Evolutionary conservation across 1,140 invertebrate species (phyloP).

Genomic region (Alviniconcha marisindica): DNA sequence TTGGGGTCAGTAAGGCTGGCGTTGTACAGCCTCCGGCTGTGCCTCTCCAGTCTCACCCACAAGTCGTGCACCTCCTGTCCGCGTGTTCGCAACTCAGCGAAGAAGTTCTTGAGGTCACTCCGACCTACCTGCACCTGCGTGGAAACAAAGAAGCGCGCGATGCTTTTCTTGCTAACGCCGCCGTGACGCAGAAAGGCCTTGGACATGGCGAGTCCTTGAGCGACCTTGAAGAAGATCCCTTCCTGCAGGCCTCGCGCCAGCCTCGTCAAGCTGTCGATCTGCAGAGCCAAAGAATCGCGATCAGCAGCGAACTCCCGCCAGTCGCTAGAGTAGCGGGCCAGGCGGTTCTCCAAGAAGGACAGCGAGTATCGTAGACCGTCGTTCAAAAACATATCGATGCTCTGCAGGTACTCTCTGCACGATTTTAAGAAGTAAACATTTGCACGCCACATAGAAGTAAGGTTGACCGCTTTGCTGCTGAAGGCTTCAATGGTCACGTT

Average conservation of each 20-base stretch:
- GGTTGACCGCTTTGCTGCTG: background rate
- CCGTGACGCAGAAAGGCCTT: constrained; percentile 35
- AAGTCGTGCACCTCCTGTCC: constrained; percentile 41
- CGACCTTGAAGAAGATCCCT: constrained; percentile 26
- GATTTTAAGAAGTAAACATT: constrained; percentile 21
- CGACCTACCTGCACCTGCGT: constrained; percentile 26
- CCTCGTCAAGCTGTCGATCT: constrained; percentile 32
- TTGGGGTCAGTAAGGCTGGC: constrained; percentile 34
- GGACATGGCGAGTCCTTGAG: background rate
- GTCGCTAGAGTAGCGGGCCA: background rate
- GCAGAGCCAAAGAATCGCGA: constrained; percentile 11
- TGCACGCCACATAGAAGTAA: background rate
- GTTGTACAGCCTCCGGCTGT: constrained; percentile 23
- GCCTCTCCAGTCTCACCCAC: constrained; percentile 35
- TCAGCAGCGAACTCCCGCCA: background rate
- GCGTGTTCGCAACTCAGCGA: constrained; percentile 40
- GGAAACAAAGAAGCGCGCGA: constrained; percentile 36
- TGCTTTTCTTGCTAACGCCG: constrained; percentile 23
- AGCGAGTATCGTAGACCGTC: constrained; percentile 34
- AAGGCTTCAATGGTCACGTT: constrained; percentile 35
- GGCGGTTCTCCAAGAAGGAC: constrained; percentile 26
- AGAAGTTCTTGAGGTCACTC: constrained; percentile 42
- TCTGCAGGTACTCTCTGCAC: constrained; percentile 39
- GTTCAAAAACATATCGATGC: constrained; percentile 38
- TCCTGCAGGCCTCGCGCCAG: constrained; percentile 15